Percentiles rank a stretch among this genome's conserved stretches.
Evolutionary conservation across 2,888 invertebrate species (phyloP).

Genomic region (Hartigia nigra): DNA sequence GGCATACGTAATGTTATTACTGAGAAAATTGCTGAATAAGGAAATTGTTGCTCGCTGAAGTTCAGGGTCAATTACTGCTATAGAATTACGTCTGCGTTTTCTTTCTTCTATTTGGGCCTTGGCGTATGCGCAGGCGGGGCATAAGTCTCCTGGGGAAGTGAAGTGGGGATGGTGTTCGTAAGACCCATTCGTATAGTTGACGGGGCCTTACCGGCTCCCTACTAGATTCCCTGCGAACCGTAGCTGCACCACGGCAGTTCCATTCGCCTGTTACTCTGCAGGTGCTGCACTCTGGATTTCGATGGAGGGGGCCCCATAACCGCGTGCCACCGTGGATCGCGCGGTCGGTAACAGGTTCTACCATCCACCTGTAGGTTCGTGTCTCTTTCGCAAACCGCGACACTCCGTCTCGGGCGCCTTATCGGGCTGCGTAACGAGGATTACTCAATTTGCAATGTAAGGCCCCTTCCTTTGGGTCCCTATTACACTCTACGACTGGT

Average conservation of each 20-base stretch:
- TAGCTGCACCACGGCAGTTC: constrained; percentile 23
- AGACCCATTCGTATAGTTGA: not conserved
- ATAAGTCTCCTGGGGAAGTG: constrained; percentile 14
- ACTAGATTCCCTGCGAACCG: constrained; percentile 13
- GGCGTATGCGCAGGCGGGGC: constrained; percentile 41
- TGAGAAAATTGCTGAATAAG: constrained; percentile 61
- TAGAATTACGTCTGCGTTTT: constrained; percentile 52
- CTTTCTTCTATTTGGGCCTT: constrained; percentile 61
- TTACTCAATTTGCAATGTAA: not conserved
- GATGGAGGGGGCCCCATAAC: constrained; percentile 11
- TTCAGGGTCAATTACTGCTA: constrained; percentile 59
- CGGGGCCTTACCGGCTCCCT: not conserved
- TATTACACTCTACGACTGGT: not conserved
- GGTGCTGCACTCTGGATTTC: constrained; percentile 52
- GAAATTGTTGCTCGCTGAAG: constrained; percentile 56
- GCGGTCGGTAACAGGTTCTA: constrained; percentile 38
- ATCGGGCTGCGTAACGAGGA: not conserved
- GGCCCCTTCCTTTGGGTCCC: not conserved
- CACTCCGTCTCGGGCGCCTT: not conserved
- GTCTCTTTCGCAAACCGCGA: not conserved
- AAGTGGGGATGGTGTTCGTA: not conserved
- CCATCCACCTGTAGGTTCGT: constrained; percentile 1
- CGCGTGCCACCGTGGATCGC: constrained; percentile 24
- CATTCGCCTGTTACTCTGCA: constrained; percentile 32
- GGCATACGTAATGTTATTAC: constrained; percentile 48